Conservation (phyloP, 2,113 vertebrate species). For the Microcebus griseorufus region DNA sequence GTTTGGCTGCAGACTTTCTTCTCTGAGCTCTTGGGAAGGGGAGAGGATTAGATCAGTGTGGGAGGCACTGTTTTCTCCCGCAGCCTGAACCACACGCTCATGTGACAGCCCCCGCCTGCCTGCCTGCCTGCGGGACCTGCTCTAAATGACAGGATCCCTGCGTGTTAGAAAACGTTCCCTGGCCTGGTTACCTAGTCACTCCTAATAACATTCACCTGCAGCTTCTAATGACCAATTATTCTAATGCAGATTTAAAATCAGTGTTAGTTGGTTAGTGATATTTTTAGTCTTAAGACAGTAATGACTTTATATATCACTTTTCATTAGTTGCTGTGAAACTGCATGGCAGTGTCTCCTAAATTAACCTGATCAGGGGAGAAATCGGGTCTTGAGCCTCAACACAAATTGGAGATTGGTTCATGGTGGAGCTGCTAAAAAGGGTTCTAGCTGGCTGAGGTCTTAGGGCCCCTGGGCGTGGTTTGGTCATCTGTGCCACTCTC, state of each 20-base stretch:
- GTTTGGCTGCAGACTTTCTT: neutral
- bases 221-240: neutral
- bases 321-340: neutral
- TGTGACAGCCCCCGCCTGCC: neutral
- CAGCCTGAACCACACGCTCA: neutral
- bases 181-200: neutral
- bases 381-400: neutral
- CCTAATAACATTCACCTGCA: neutral
- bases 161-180: neutral
- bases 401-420: neutral
- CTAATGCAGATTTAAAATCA: neutral
- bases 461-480: neutral
- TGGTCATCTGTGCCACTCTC: neutral
- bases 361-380: neutral
- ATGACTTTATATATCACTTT: neutral
- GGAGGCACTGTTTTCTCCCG: neutral
- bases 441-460: neutral
- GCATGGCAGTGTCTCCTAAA: neutral
- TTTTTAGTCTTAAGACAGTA: neutral
- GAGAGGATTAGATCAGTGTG: neutral
- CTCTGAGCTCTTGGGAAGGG: neutral
- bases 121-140: accelerated
- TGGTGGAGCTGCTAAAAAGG: neutral
- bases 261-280: neutral
- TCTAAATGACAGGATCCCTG: neutral